phyloP scores from a whole-genome alignment of 1,140 invertebrate genomes.

The Drosophila teissieri region DNA sequence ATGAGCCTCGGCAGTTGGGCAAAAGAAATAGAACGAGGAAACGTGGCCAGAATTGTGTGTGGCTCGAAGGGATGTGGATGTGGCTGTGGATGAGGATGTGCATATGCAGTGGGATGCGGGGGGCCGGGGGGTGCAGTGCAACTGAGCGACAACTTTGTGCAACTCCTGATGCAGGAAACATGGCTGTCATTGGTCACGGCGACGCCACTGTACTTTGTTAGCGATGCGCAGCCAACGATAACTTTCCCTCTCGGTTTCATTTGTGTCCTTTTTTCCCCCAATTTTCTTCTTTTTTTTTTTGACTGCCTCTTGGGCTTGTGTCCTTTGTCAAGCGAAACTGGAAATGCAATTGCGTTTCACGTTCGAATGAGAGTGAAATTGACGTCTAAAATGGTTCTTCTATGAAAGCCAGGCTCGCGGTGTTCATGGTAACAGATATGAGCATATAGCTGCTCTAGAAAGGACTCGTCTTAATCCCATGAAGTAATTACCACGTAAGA shows the following conservation, averaged over 20 bases:
- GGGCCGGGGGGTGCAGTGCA: conserved; percentile 49
- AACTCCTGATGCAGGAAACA: conserved; percentile 69
- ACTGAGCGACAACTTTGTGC: conserved; percentile 49
- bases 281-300: not conserved
- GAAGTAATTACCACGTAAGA: not conserved
- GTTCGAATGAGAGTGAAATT: conserved; percentile 2
- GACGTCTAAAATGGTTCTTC: not conserved
- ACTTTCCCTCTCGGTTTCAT: conserved; percentile 15
- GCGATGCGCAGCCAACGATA: conserved; percentile 64
- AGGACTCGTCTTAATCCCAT: no score
- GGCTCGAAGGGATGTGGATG: conserved; percentile 8
- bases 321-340: conserved; percentile 23
- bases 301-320: conserved; percentile 15
- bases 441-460: no score
- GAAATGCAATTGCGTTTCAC: conserved; percentile 34
- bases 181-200: conserved; percentile 30
- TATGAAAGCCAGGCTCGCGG: not conserved
- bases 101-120: conserved; percentile 2
- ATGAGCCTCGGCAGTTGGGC: conserved; percentile 69
- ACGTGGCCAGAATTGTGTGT: conserved; percentile 67
- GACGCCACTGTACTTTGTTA: conserved; percentile 39
- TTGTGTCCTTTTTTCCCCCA: no score
- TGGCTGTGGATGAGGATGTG: not conserved
- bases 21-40: conserved; percentile 59
- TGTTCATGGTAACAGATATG: not conserved